Percentiles rank a stretch among this genome's conserved stretches.
These are phyloP conservation scores for Medauroidea extradentata DNA, from an alignment of 1,140 invertebrate species.

Conservation along the genomic window DNA sequence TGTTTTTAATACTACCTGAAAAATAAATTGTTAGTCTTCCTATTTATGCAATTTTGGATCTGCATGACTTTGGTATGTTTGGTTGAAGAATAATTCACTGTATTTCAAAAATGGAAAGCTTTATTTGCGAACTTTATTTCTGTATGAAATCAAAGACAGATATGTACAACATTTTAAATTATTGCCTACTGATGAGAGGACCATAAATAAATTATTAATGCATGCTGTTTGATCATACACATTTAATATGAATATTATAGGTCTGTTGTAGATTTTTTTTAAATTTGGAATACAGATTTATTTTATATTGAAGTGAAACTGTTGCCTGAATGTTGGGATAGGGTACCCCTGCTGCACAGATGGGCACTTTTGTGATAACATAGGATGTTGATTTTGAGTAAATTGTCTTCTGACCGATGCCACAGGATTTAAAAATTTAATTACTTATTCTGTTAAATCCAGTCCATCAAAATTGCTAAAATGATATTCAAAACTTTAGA, in stretches of 20 bases:
- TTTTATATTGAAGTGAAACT: slow-evolving; percentile 2
- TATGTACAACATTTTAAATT: no score
- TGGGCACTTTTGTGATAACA: slow-evolving; percentile 12
- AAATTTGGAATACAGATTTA: no score
- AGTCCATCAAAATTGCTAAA: slow-evolving; percentile 6
- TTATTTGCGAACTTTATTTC: no score
- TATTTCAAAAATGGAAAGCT: no score
- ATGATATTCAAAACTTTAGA: slow-evolving; percentile 3
- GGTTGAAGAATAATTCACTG: no score
- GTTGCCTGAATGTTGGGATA: slow-evolving; percentile 97
- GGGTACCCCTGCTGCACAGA: slow-evolving; percentile 78
- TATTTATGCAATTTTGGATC: no score
- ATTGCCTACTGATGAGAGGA: no score
- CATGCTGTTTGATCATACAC: neutral
- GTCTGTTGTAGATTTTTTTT: neutral
- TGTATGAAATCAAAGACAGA: no score
- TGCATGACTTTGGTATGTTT: no score
- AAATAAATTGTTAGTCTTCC: no score
- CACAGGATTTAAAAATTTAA: neutral
- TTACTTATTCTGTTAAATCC: no score
- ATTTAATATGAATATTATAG: neutral
- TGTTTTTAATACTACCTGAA: no score
- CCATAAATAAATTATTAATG: neutral
- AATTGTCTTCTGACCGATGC: neutral
- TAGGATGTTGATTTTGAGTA: neutral